Evolutionary conservation across 2,113 vertebrate genomes (phyloP), one percentile per base, ranked within the genome.

Genomic region (Machaerirhynchus nigripectus): DNA sequence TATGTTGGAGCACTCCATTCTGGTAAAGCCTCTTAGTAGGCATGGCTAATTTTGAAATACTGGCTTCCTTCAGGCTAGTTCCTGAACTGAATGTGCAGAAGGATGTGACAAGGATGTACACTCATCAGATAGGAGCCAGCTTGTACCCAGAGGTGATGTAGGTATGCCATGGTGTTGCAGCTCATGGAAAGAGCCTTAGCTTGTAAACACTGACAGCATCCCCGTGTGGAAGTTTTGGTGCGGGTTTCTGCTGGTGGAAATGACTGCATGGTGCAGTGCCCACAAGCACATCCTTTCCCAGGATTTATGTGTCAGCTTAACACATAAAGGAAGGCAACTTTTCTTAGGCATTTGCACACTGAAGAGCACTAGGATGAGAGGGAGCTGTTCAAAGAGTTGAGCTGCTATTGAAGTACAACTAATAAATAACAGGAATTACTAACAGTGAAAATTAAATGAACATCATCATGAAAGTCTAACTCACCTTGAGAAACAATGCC

Each of bases 401-500:
- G 46, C 33, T 86, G n/a, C 35, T 83, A 6, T 31, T 86, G 67
- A 83, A 89, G n/a, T 39, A 65, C 18, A 76, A 80, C 30, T 33
- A 65, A 79, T 57, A 87, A 30, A 31, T 31, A 78, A 68, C 7
- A 22, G 40, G 57, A 61, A 59, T 83, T 16, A 47, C 35, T 78
- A 85, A 63, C 31, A 84, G 28, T 64, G 47, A 47, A 86, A 90
- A 90, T 64, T 40, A 92, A 84, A 70, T 31, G 18, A 89, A 15
- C 44, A 73, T 70, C 77, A 21, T 82, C 35, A 3, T 44, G 49
- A 30, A 74, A 68, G 59, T 90, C 31, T 56, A 39, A 6, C 11
- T 93, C 83, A 50, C 94, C 87, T 67, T 68, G 87, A 94, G 94
- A 97, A 96, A 89, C 26, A 93, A 70, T 93, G 75, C 55, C 94